Percentiles rank a stretch among this genome's conserved stretches.
phyloP scores from a whole-genome alignment of 2,888 invertebrate genomes.

The Coelinius sp. region DNA sequence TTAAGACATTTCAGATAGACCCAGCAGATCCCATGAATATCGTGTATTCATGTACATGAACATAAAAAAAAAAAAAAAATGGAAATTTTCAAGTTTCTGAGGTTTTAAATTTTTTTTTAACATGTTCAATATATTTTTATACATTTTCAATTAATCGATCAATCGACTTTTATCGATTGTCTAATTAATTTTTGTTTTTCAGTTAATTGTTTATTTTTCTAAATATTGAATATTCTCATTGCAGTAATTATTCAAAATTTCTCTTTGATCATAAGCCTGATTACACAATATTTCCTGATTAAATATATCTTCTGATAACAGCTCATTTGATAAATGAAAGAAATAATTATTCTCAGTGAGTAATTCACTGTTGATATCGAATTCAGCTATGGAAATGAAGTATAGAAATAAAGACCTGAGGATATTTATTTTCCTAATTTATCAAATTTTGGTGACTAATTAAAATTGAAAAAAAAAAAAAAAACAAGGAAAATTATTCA shows the following conservation, averaged over 20 bases:
- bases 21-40: not conserved
- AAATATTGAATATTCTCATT: not conserved
- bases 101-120: no score
- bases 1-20: not conserved
- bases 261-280: constrained; percentile 7
- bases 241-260: no score
- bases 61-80: not conserved
- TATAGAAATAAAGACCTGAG: no score
- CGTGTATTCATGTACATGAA: not conserved
- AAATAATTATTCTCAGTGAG: not conserved
- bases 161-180: no score
- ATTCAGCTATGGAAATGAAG: not conserved
- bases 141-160: no score
- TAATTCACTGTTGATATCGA: not conserved
- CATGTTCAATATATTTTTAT: no score
- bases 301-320: not conserved
- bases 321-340: constrained; percentile 5
- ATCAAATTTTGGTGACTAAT: no score
- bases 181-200: not conserved
- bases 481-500: not conserved
- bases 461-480: not conserved
- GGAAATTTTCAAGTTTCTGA: not conserved
- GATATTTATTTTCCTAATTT: no score
- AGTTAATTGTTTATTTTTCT: not conserved
- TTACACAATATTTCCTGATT: constrained; percentile 2